A percentile compares a stretch with the other conserved stretches of the same genome.
Evolutionary conservation across 2,797 vertebrate species (phyloP).

Genomic region (Crocidura indochinensis): DNA sequence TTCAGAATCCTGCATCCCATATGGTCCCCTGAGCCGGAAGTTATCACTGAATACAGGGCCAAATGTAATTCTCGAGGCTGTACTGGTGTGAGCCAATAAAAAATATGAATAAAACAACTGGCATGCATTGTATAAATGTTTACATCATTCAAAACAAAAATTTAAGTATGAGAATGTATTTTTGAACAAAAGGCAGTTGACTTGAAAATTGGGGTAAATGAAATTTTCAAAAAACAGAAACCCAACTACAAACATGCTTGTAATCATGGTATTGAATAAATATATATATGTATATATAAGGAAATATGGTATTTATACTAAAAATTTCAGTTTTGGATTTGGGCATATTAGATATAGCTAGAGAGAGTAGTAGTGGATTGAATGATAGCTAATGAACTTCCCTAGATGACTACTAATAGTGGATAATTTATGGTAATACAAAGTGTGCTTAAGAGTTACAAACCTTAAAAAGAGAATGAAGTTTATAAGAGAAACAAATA

Average conservation of each 20-base stretch:
- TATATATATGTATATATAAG: too few species aligned
- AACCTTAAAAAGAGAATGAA: not conserved
- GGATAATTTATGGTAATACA: not conserved
- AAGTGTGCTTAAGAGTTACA: not conserved
- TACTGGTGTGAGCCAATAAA: too few species aligned
- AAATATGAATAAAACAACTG: not conserved
- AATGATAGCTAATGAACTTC: not conserved
- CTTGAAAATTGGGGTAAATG: conserved; percentile 46
- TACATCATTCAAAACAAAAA: not conserved
- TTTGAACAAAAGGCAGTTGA: not conserved
- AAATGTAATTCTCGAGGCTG: too few species aligned
- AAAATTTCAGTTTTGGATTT: not conserved
- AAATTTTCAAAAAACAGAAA: not conserved
- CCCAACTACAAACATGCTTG: too few species aligned
- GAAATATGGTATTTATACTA: not conserved
- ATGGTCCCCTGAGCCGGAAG: too few species aligned
- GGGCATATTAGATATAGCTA: not conserved
- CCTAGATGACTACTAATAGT: not conserved
- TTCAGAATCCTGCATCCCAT: too few species aligned
- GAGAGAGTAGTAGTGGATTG: not conserved
- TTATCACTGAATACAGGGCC: too few species aligned
- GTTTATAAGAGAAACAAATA: not conserved
- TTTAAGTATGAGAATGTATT: conserved; percentile 1
- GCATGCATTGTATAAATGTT: not conserved
- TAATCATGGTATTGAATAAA: too few species aligned